Conservation (phyloP, 1,140 invertebrate species). For the Calliopsis andreniformis region DNA sequence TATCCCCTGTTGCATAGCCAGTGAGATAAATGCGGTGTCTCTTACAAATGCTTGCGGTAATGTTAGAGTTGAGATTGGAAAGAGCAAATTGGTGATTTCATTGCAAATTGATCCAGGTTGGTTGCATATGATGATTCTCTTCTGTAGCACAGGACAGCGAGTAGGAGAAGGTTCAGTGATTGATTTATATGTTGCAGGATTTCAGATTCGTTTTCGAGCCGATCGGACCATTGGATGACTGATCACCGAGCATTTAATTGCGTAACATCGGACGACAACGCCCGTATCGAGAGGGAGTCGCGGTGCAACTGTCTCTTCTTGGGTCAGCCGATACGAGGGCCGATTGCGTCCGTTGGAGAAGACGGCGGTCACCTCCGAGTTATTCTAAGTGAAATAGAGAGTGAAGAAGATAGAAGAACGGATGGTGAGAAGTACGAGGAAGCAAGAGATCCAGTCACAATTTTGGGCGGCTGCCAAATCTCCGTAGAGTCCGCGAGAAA, state of each 20-base stretch:
- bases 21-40: too few species aligned
- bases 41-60: too few species aligned
- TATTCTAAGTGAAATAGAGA: slow-evolving; percentile 76
- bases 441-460: slow-evolving; percentile 1
- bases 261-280: slow-evolving; percentile 61
- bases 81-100: neutral
- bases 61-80: too few species aligned
- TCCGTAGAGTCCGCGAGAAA: slow-evolving; percentile 43
- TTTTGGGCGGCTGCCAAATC: slow-evolving; percentile 56
- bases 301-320: slow-evolving; percentile 72
- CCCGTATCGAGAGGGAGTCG: slow-evolving; percentile 72
- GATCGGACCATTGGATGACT: slow-evolving; percentile 9
- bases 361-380: slow-evolving; percentile 79
- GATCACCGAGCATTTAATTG: slow-evolving; percentile 45
- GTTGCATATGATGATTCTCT: neutral
- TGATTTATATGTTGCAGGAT: slow-evolving; percentile 2
- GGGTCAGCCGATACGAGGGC: slow-evolving; percentile 60
- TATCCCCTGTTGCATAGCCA: neutral
- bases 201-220: slow-evolving; percentile 14
- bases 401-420: slow-evolving; percentile 29
- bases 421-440: slow-evolving; percentile 21
- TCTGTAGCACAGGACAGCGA: neutral
- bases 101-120: neutral
- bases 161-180: too few species aligned
- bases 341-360: slow-evolving; percentile 60